Conservation (phyloP, 2,888 invertebrate species). For the Sinelater perroti region DNA sequence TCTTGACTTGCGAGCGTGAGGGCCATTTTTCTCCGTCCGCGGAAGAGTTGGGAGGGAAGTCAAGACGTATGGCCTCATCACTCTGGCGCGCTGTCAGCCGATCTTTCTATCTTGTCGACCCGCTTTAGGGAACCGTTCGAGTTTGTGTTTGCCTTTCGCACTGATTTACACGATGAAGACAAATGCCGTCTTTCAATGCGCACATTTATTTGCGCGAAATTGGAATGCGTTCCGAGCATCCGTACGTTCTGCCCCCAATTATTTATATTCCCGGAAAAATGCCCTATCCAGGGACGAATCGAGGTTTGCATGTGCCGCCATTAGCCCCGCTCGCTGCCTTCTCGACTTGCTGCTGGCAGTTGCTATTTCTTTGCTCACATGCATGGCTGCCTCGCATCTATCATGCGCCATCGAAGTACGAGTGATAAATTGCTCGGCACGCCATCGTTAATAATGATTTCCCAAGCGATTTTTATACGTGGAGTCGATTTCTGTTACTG, state of each 20-base stretch:
- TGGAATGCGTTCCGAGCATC: conserved; percentile 50
- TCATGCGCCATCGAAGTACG: conserved; percentile 48
- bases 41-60: conserved; percentile 50
- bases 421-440: conserved; percentile 52
- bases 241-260: conserved; percentile 23
- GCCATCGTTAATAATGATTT: conserved; percentile 55
- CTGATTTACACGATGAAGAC: conserved; percentile 59
- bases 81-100: conserved; percentile 58
- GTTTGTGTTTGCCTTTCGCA: conserved; percentile 57
- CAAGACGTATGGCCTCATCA: conserved; percentile 61
- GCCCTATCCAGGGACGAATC: conserved; percentile 13
- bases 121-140: conserved; percentile 54
- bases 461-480: conserved; percentile 52
- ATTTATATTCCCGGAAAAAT: conserved; percentile 29
- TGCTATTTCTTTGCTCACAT: conserved; percentile 33
- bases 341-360: conserved; percentile 27
- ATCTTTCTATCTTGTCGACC: conserved; percentile 58
- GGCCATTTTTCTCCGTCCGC: conserved; percentile 59
- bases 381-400: conserved; percentile 49
- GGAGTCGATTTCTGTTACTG: conserved; percentile 37
- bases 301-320: conserved; percentile 26
- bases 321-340: conserved; percentile 19
- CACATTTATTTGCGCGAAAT: conserved; percentile 53
- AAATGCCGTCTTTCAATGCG: conserved; percentile 57
- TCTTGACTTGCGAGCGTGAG: conserved; percentile 56